Evolutionary conservation across 2,888 invertebrate species (phyloP), one percentile per base, ranked within the genome.

Genomic region (Agrochola macilenta): DNA sequence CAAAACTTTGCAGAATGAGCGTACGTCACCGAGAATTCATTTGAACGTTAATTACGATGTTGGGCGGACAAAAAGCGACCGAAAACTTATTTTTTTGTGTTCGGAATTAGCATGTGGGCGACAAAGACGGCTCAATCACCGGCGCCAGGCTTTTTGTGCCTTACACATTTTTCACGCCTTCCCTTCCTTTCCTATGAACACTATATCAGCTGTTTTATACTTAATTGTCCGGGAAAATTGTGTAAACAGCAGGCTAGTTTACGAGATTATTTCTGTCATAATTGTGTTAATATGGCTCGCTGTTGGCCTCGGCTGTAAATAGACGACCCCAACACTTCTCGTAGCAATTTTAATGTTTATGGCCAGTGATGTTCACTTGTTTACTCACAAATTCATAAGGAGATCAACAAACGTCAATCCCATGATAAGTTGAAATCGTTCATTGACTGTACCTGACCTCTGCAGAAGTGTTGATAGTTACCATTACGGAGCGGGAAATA

Each of bases 161-260:
- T 78, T 73, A 63, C 70, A 84, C 79, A 87, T 90, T 89, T 87
- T 90, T 87, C 88, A 87, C 85, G 82, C 77, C 69, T 81, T 81
- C 78, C 14, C 14, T 49, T n/a, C 17, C 9, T 66, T 26, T 52
- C 23, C 20, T 57, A 52, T 39, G 54, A n/a, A 64, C n/a, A 26
- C 43, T 23, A 23, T 43, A 61, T 52, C 52, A 49, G 60, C 23
- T n/a, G 23, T 66, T 60, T 35, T 39, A 26, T n/a, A 20, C 17
- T 49, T n/a, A n/a, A 23, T 43, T 65, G 26, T 65, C 9, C 14
- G 12, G n/a, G 39, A 74, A 63, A 30, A 68, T 14, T 20, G 14
- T 58, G 26, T 46, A 39, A 52, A 52, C 17, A 17, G 1, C n/a
- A n/a, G n/a, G n/a, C 7, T 30, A 64, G 4, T 77, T 57, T 35